Evolutionary conservation across 2,888 invertebrate species (phyloP).

Genomic region (Drosophila siamana): DNA sequence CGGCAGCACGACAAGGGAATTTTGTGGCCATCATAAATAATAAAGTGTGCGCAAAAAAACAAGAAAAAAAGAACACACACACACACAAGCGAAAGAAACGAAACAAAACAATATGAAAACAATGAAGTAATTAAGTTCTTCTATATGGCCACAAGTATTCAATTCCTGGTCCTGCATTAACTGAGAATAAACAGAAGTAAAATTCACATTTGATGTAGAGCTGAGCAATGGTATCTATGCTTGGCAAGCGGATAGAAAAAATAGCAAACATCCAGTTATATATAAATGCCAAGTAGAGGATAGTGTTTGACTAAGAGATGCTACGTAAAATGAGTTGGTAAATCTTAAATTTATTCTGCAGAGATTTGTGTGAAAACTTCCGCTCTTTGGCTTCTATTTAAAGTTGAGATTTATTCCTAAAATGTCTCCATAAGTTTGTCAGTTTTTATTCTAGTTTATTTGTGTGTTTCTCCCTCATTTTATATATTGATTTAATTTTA

Average conservation of each 20-base stretch:
- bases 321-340: too few relatives aligned
- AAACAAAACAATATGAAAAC: neutral
- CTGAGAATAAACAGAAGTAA: neutral
- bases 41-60: slow-evolving; percentile 8
- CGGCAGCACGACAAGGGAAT: slow-evolving; percentile 18
- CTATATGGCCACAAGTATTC: neutral
- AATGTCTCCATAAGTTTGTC: neutral
- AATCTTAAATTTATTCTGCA: too few relatives aligned
- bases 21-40: slow-evolving; percentile 48
- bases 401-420: too few relatives aligned
- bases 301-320: neutral
- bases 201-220: neutral
- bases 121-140: slow-evolving; percentile 16
- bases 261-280: neutral
- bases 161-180: slow-evolving; percentile 9
- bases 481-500: too few relatives aligned
- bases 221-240: slow-evolving; percentile 1
- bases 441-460: too few relatives aligned
- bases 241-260: slow-evolving; percentile 4
- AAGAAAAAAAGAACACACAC: neutral
- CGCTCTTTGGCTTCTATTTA: too few relatives aligned
- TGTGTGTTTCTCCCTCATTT: too few relatives aligned
- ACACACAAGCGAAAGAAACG: neutral
- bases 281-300: neutral
- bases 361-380: too few relatives aligned